Evolutionary conservation across 2,888 invertebrate species (phyloP), one percentile per base, ranked within the genome.

Genomic region (Nysson spinosus): DNA sequence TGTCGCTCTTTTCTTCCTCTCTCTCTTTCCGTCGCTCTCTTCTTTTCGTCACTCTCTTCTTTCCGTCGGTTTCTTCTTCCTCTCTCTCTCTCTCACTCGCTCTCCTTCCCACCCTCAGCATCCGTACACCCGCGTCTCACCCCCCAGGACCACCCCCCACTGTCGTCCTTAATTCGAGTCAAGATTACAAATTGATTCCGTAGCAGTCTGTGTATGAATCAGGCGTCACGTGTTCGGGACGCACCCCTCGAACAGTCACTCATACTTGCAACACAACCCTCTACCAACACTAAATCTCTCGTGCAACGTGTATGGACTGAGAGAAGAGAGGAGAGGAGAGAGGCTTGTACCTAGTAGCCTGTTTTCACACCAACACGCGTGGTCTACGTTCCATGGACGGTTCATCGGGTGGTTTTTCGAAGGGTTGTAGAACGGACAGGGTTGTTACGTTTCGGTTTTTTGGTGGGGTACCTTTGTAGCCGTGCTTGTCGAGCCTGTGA

Each of bases 111-210:
- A 87, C 93, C 44, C 4, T 16, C 37, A 12, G 39, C 94, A 61
- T 94, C 94, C 89, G 24, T 43, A 16, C 42, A 22, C 34, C 57
- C 30, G 56, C 46, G 35, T 30, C 44, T 19, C 30, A 52, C 44
- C 58, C 14, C 49, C 55, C 24, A 93, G 94, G 85, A 94, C 51
- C 94, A 88, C 94, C 65, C 94, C 65, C 94, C 95, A 89, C 94
- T 93, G 54, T 75, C 77, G 80, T 82, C 82, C 83, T 84, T 85
- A 85, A 85, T 85, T 83, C 84, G 77, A 85, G 85, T 84, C 85
- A 84, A 86, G 86, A 86, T 87, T 87, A 86, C 86, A 86, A 87
- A 87, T 87, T 85, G 87, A 87, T 87, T 85, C 72, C 85, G 83
- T 83, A 83, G 84, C 86, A 83, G 85, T 84, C 84, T 85, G 85